Conservation (phyloP, 2,888 invertebrate genomes). For the Spialia ferax region DNA sequence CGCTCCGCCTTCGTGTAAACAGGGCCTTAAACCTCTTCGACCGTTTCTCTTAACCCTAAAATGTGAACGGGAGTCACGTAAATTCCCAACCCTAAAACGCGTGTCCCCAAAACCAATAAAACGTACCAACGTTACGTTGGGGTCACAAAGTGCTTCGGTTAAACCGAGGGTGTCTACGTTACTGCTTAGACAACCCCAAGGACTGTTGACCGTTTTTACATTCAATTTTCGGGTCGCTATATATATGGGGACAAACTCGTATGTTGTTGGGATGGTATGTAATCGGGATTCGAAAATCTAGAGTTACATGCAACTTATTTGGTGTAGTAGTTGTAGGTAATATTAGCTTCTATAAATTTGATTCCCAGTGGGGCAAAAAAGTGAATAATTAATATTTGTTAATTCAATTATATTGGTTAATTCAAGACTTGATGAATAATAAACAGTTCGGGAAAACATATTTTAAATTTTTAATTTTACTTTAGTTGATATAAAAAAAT, state of each 20-base stretch:
- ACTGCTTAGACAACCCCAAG: slow-evolving; percentile 28
- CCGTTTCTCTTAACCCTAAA: slow-evolving; percentile 13
- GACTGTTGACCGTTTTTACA: slow-evolving; percentile 30
- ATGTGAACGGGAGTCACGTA: slow-evolving; percentile 15
- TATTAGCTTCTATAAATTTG: too few relatives aligned
- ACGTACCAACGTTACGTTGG: slow-evolving; percentile 12
- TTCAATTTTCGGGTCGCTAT: slow-evolving; percentile 27
- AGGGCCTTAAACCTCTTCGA: too few relatives aligned
- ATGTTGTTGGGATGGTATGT: slow-evolving; percentile 3
- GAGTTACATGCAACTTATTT: slow-evolving; percentile 15
- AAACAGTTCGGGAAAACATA: too few relatives aligned
- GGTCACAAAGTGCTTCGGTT: slow-evolving; percentile 17
- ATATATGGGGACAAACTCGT: slow-evolving; percentile 17
- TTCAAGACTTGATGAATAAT: too few relatives aligned
- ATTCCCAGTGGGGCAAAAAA: too few relatives aligned
- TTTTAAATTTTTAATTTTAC: too few relatives aligned
- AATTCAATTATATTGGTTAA: too few relatives aligned
- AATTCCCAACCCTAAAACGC: slow-evolving; percentile 20
- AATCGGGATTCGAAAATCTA: background rate
- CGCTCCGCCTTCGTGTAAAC: too few relatives aligned
- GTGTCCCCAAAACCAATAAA: slow-evolving; percentile 32
- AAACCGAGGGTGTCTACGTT: slow-evolving; percentile 28
- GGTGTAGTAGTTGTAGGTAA: too few relatives aligned
- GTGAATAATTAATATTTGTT: too few relatives aligned
- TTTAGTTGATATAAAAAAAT: too few relatives aligned